Evolutionary conservation across 2,888 invertebrate genomes (phyloP).

Genomic region (Eupithecia insigniata): DNA sequence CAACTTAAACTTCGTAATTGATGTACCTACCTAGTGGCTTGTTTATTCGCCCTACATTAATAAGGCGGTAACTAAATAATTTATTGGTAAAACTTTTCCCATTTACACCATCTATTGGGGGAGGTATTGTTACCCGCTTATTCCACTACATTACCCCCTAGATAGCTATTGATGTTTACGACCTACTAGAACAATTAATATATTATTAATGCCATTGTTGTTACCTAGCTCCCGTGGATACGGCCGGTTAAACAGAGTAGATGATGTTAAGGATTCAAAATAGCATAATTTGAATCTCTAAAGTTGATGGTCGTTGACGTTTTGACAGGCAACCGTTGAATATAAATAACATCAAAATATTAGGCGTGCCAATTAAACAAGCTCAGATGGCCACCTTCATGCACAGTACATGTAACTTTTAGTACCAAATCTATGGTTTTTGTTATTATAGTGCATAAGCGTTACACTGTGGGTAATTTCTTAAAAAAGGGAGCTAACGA

Average conservation of each 20-base stretch:
- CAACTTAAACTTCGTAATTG: constrained; percentile 5
- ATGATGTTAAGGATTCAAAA: background rate
- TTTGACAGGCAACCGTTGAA: background rate
- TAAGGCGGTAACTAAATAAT: constrained; percentile 48
- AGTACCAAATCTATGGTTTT: background rate
- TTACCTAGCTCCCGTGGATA: background rate
- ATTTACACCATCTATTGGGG: constrained; percentile 41
- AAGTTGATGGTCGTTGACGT: background rate
- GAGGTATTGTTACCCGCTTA: constrained; percentile 35
- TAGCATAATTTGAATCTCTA: background rate
- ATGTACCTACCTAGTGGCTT: constrained; percentile 19
- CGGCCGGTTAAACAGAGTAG: background rate
- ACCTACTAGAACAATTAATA: constrained; percentile 23
- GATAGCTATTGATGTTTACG: constrained; percentile 36
- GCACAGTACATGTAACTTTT: background rate
- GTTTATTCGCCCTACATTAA: constrained; percentile 50
- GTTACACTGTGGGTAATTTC: no score
- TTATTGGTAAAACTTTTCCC: constrained; percentile 56
- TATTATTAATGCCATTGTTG: constrained; percentile 7
- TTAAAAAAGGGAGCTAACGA: no score
- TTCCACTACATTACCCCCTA: constrained; percentile 44
- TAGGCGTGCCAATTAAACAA: background rate
- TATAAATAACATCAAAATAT: background rate
- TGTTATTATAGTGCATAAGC: no score
- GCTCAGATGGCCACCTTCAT: background rate